These are phyloP conservation scores for Tenthredo amoena DNA, from an alignment of 2,888 invertebrate genomes.

Conservation along the genomic window DNA sequence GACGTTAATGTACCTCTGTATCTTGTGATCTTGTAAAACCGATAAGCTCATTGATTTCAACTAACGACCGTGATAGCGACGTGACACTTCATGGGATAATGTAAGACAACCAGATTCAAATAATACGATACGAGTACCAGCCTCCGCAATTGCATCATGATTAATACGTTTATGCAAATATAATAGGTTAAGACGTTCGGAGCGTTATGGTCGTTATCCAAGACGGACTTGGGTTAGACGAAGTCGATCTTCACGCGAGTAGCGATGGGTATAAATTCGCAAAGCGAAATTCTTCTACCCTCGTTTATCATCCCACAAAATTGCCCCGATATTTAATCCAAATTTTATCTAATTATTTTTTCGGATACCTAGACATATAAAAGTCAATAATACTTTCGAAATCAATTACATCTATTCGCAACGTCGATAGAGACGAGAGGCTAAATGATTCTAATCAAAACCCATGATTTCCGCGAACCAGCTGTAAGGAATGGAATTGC, in stretches of 20 bases:
- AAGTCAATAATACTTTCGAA: neutral
- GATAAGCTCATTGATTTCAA: slow-evolving; percentile 1
- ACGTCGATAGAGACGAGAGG: neutral
- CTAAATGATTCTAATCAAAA: neutral
- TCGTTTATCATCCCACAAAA: neutral
- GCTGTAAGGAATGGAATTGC: neutral
- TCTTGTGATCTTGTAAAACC: neutral
- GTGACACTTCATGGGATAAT: slow-evolving; percentile 35
- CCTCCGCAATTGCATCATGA: slow-evolving; percentile 57
- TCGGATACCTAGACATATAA: neutral
- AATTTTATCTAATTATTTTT: slow-evolving; percentile 11
- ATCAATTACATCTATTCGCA: neutral
- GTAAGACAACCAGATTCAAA: slow-evolving; percentile 35
- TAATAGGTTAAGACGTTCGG: slow-evolving; percentile 63
- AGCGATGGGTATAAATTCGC: slow-evolving; percentile 28
- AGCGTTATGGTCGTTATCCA: slow-evolving; percentile 68
- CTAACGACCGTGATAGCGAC: neutral
- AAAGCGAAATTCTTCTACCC: neutral
- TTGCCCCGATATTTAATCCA: neutral
- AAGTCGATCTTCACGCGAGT: neutral
- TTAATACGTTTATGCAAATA: slow-evolving; percentile 71
- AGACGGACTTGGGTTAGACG: slow-evolving; percentile 52
- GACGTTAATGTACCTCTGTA: neutral
- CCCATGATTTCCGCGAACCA: neutral
- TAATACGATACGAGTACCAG: slow-evolving; percentile 24